These are phyloP conservation scores for Tragelaphus strepsiceros DNA, from an alignment of 2,113 vertebrate species.

Conservation along the genomic window DNA sequence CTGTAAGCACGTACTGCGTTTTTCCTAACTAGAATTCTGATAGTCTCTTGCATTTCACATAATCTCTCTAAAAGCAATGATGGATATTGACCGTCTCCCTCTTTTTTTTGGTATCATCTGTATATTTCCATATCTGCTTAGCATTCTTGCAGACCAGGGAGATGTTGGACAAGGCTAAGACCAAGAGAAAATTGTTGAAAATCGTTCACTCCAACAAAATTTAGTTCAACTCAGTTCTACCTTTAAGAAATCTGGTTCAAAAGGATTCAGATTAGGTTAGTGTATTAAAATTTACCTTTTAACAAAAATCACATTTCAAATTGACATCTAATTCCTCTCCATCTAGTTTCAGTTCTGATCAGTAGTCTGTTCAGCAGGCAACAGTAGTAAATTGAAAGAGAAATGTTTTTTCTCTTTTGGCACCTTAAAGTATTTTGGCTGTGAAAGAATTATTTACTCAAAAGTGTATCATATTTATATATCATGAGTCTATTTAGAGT, in stretches of 20 bases:
- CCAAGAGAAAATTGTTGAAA: not conserved
- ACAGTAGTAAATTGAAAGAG: not conserved
- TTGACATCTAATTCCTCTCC: not conserved
- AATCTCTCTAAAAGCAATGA: not conserved
- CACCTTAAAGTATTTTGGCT: not conserved
- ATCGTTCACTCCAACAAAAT: not conserved
- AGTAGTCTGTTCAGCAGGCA: not conserved
- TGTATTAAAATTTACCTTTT: not conserved
- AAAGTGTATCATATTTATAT: not conserved
- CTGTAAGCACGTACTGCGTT: not conserved
- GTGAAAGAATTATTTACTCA: slow-evolving; percentile 19
- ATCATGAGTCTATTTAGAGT: not conserved
- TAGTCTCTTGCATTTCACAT: not conserved
- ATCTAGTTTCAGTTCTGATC: not conserved
- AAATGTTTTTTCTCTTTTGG: not conserved
- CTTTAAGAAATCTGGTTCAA: not conserved
- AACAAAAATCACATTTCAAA: not conserved
- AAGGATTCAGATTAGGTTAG: not conserved
- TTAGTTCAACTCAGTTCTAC: not conserved
- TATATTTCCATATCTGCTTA: not conserved
- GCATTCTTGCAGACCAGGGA: not conserved
- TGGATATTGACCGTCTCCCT: not conserved
- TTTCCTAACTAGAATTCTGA: not conserved
- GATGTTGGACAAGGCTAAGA: not conserved
- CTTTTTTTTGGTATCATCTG: not conserved